These are phyloP conservation scores for Saimiri boliviensis DNA, from an alignment of 2,113 vertebrate species.

Conservation along the genomic window DNA sequence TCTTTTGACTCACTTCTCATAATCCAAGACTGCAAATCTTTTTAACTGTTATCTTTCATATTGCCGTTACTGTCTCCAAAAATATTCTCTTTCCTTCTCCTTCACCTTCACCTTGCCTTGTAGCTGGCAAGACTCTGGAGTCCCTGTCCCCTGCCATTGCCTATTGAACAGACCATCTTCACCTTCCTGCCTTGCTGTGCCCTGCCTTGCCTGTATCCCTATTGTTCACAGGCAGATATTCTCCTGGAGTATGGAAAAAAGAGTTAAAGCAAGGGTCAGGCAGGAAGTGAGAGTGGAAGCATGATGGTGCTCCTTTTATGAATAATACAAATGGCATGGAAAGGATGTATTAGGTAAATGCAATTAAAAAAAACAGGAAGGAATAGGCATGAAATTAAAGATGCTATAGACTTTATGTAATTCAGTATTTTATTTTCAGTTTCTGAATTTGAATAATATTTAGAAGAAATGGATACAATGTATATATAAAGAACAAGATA, in stretches of 20 bases:
- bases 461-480: neutral
- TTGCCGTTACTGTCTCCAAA: neutral
- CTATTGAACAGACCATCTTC: neutral
- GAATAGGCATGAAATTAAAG: neutral
- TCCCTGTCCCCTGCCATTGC: neutral
- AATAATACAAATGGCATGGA: neutral
- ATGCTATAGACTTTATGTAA: neutral
- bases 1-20: neutral
- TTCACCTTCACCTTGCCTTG: neutral
- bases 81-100: neutral
- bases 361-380: neutral
- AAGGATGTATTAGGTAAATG: neutral
- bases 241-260: neutral
- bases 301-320: neutral
- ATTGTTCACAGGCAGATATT: neutral
- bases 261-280: neutral
- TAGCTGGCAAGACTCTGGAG: neutral
- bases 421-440: neutral
- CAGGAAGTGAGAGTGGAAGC: neutral
- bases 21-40: neutral
- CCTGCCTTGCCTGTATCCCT: neutral
- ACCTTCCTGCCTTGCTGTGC: neutral
- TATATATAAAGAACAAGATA: neutral
- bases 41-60: neutral
- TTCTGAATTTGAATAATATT: neutral